Percentiles rank a stretch among this genome's conserved stretches.
Evolutionary conservation across 1,140 invertebrate species (phyloP).

Genomic region (Papilio machaon): DNA sequence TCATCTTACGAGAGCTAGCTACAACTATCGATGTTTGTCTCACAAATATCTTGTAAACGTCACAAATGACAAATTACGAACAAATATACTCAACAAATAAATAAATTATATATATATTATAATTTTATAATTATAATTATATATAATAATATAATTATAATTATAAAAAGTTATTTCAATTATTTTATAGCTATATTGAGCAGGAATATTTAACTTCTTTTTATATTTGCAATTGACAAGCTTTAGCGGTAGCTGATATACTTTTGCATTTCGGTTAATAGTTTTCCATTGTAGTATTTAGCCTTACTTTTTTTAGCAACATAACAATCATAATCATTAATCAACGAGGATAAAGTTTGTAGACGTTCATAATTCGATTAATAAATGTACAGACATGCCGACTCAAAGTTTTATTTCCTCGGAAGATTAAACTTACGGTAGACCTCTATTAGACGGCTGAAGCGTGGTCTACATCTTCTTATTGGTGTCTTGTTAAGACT

Average conservation of each 20-base stretch:
- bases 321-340: too few relatives aligned
- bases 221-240: background rate
- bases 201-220: background rate
- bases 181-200: background rate
- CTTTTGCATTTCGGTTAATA: background rate
- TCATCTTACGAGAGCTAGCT: too few relatives aligned
- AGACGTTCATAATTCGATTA: background rate
- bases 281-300: background rate
- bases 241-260: background rate
- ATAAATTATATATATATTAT: too few relatives aligned
- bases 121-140: too few relatives aligned
- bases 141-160: too few relatives aligned
- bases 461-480: background rate
- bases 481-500: background rate
- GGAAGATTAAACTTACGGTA: background rate
- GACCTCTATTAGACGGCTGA: background rate
- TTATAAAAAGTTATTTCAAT: too few relatives aligned
- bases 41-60: too few relatives aligned
- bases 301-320: background rate
- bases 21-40: too few relatives aligned
- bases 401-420: background rate
- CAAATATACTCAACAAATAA: too few relatives aligned
- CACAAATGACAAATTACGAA: too few relatives aligned
- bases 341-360: conserved; percentile 13
- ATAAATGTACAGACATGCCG: background rate